Conservation (phyloP, 2,888 invertebrate genomes). For the Sphaeridia pumilis region DNA sequence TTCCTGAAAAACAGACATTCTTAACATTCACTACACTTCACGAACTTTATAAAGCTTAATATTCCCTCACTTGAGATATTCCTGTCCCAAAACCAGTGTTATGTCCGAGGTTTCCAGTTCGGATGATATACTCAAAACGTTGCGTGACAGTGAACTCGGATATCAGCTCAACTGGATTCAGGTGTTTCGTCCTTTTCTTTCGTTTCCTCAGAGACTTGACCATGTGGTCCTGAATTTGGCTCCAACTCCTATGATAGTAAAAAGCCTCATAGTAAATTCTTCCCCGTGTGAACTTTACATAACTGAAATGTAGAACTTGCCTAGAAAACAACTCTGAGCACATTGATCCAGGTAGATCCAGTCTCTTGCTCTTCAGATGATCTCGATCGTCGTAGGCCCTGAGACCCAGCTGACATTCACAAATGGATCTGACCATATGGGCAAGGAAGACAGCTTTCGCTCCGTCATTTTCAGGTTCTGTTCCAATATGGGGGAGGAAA, state of each 20-base stretch:
- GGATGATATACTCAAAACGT: slow-evolving; percentile 49
- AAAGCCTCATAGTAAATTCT: not conserved
- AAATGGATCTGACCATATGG: slow-evolving; percentile 50
- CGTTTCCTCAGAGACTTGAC: no score
- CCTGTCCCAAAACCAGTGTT: slow-evolving; percentile 50
- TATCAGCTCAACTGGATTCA: slow-evolving; percentile 47
- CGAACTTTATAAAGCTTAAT: not conserved
- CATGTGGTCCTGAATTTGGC: no score
- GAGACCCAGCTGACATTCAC: slow-evolving; percentile 45
- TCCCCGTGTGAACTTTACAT: not conserved
- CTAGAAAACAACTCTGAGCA: slow-evolving; percentile 46
- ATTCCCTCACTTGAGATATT: slow-evolving; percentile 43
- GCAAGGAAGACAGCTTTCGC: slow-evolving; percentile 49
- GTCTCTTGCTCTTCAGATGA: slow-evolving; percentile 51
- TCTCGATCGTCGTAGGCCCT: slow-evolving; percentile 50
- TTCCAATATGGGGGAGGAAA: slow-evolving; percentile 51
- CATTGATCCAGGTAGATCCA: slow-evolving; percentile 50
- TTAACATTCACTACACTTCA: not conserved
- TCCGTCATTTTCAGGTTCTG: slow-evolving; percentile 49
- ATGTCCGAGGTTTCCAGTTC: slow-evolving; percentile 54
- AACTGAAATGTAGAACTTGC: not conserved
- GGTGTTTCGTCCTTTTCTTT: slow-evolving; percentile 48
- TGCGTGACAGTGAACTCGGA: slow-evolving; percentile 48
- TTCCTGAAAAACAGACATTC: slow-evolving; percentile 13
- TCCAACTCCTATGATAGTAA: slow-evolving; percentile 37